Evolutionary conservation across 1,140 invertebrate species (phyloP), one percentile per base, ranked within the genome.

Genomic region (Triops longicaudatus): DNA sequence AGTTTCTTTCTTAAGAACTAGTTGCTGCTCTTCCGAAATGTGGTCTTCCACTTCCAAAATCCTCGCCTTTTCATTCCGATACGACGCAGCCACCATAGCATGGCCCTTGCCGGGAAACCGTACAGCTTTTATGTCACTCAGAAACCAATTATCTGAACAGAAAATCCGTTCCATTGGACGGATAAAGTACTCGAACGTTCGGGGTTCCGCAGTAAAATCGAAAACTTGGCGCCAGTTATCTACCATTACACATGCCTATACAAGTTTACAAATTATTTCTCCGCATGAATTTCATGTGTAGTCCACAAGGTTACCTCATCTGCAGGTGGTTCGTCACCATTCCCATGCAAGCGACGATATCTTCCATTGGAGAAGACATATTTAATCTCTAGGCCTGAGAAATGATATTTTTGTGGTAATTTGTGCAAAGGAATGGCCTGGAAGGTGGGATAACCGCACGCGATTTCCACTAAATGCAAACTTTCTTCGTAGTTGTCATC

Each of bases 401-500:
- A 63, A 14, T 63, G 14, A 63, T 63, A 63, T 14, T 63, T 63
- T 17, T 63, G 50, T 14, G 50, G 50, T 22, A 63, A 63, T 63
- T 63, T 63, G 50, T 63, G 50, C 0, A 63, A 9, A 6, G 50
- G 50, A 22, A 63, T 63, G 50, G 50, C 50, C 22, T 63, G 50
- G 50, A 63, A 63, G 50, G 50, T 63, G 50, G 50, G 50, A 63
- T 63, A 63, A 14, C 50, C 50, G 22, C 50, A 63, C 50, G 50
- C 50, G 50, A 63, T 22, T 6, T 63, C 50, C 4, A 22, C 50
- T 11, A 63, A 22, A 63, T 63, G 50, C 22, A 63, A 63, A 22
- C 50, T 63, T 63, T 63, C 50, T 63, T 63, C 50, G 50, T 63
- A 63, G 22, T 63, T 63, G 10, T 63, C 50, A 63, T 63, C 50